Evolutionary conservation across 2,797 vertebrate genomes (phyloP).

Genomic region (Nannoperca obscura): DNA sequence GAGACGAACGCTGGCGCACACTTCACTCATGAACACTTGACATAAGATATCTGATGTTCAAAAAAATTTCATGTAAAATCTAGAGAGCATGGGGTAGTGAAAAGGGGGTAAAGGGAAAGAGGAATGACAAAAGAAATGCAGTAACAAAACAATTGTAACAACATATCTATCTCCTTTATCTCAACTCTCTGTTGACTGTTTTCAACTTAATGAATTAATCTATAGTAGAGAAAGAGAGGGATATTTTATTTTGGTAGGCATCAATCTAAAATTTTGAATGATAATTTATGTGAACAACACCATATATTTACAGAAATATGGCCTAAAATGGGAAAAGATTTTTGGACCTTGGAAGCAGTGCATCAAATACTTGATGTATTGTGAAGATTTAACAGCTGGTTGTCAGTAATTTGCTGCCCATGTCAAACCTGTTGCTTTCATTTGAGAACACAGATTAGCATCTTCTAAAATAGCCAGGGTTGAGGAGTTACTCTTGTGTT

Average conservation of each 20-base stretch:
- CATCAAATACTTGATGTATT: neutral
- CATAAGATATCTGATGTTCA: conserved; percentile 8
- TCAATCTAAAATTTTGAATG: neutral
- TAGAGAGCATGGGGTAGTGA: neutral
- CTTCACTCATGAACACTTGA: conserved; percentile 24
- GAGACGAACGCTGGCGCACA: neutral
- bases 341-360: neutral
- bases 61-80: neutral
- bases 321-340: neutral
- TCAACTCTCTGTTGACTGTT: neutral
- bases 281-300: neutral
- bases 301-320: neutral
- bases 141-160: neutral
- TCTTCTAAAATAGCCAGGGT: conserved; percentile 3
- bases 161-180: neutral
- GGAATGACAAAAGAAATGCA: neutral
- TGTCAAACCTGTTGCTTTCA: conserved; percentile 34
- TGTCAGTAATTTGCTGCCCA: conserved; percentile 12
- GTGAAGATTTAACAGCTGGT: conserved; percentile 12
- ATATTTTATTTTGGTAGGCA: neutral
- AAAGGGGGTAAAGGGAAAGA: neutral
- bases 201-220: neutral
- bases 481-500: conserved; percentile 14
- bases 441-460: conserved; percentile 38
- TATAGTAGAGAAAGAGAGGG: neutral